phyloP scores from a whole-genome alignment of 2,113 vertebrate species.

The Pungitius pungitius region DNA sequence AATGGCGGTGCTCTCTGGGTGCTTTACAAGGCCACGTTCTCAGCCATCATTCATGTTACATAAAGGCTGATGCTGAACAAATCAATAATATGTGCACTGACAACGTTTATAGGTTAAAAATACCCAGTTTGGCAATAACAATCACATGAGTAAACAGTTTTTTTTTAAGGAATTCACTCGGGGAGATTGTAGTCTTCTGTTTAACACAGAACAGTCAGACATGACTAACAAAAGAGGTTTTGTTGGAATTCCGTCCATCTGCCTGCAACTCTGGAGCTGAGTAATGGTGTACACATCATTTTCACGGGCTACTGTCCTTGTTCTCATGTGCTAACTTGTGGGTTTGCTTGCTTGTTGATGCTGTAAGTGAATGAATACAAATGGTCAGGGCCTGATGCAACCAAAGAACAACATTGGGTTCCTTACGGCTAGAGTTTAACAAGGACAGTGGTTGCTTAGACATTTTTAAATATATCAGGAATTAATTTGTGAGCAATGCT shows the following conservation, averaged over 20 bases:
- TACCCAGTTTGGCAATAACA: not conserved
- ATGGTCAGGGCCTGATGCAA: conserved; percentile 11
- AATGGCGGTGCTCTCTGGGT: not conserved
- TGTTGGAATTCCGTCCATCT: too few relatives aligned
- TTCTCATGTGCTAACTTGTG: not conserved
- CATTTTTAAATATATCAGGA: conserved; percentile 16
- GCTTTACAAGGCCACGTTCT: not conserved
- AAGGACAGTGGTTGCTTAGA: conserved; percentile 14
- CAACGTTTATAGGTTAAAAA: not conserved
- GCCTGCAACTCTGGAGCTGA: not conserved
- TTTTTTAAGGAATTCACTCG: not conserved
- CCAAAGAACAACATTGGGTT: conserved; percentile 23
- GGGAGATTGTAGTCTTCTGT: not conserved
- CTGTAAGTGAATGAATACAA: conserved; percentile 16
- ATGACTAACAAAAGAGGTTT: not conserved
- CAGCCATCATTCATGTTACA: not conserved
- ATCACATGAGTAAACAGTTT: not conserved
- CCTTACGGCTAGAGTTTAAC: conserved; percentile 22
- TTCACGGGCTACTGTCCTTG: not conserved
- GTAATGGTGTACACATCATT: not conserved
- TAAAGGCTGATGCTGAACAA: not conserved
- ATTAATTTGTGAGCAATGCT: not conserved
- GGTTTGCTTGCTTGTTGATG: conserved; percentile 26
- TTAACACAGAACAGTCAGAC: not conserved
- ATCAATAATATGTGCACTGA: not conserved